Conservation (phyloP, 2,113 vertebrate species). For the Rana temporaria region DNA sequence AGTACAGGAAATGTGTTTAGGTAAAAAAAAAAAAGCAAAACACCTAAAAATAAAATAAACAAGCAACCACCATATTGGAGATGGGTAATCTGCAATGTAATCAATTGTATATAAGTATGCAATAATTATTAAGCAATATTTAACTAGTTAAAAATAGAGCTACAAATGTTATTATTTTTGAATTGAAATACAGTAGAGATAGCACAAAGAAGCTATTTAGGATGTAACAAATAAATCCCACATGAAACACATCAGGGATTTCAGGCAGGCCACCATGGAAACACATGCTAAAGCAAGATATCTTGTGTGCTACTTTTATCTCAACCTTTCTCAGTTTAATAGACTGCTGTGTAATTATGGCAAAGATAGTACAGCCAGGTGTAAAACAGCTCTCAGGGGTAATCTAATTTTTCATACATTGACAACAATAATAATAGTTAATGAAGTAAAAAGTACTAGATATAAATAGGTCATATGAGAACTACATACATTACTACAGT, state of each 20-base stretch:
- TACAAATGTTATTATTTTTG: background rate
- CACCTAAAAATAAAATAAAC: too few relatives aligned
- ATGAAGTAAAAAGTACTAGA: slow-evolving; percentile 24
- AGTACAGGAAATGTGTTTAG: too few relatives aligned
- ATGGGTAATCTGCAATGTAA: too few relatives aligned
- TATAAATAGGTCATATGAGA: slow-evolving; percentile 15
- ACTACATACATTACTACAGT: slow-evolving; percentile 1
- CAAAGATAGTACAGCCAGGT: background rate
- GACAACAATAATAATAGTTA: slow-evolving; percentile 51
- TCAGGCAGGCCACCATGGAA: slow-evolving; percentile 17
- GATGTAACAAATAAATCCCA: background rate
- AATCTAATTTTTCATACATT: slow-evolving; percentile 36
- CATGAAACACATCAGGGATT: slow-evolving; percentile 16
- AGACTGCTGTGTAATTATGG: slow-evolving; percentile 16
- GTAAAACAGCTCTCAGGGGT: background rate
- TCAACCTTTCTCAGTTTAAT: background rate
- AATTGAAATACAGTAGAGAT: background rate
- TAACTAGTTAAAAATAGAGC: too few relatives aligned
- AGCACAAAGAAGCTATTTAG: background rate
- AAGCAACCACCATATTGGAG: too few relatives aligned
- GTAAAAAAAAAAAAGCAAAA: too few relatives aligned
- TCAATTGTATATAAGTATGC: too few relatives aligned
- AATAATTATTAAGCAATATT: too few relatives aligned
- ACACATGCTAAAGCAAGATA: slow-evolving; percentile 3
- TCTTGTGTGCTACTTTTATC: slow-evolving; percentile 26